These are phyloP conservation scores for Rhodophaea formosa DNA, from an alignment of 2,888 invertebrate species.

Conservation along the genomic window DNA sequence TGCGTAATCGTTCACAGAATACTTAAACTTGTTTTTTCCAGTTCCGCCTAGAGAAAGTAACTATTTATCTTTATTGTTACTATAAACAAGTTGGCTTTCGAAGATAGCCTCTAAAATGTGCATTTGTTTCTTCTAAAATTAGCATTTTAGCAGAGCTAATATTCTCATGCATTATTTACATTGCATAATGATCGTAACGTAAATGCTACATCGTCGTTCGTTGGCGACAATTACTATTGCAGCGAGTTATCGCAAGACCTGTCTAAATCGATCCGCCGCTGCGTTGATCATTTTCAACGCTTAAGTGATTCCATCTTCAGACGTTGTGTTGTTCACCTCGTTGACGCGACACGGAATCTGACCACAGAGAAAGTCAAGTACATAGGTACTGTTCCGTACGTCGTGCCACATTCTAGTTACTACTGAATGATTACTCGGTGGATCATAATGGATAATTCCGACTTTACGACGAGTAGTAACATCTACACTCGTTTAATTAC, in stretches of 20 bases:
- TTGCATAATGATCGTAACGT: conserved; percentile 34
- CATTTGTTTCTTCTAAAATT: not conserved
- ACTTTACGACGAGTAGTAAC: not conserved
- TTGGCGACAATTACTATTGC: not conserved
- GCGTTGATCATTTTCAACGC: conserved; percentile 54
- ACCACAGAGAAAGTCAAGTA: conserved; percentile 72
- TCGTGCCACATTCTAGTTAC: conserved; percentile 54
- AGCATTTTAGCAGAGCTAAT: not conserved
- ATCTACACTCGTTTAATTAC: not conserved
- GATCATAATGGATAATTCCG: conserved; percentile 61
- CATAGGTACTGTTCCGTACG: conserved; percentile 46
- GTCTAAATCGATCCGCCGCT: conserved; percentile 67
- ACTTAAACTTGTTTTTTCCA: conserved; percentile 58
- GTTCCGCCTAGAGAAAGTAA: conserved; percentile 65
- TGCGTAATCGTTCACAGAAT: conserved; percentile 59
- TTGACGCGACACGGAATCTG: conserved; percentile 72
- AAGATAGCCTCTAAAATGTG: conserved; percentile 29
- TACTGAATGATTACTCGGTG: conserved; percentile 59
- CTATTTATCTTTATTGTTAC: conserved; percentile 47
- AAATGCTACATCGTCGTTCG: conserved; percentile 26
- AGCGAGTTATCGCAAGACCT: conserved; percentile 43
- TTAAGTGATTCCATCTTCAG: conserved; percentile 66
- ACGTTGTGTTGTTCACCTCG: conserved; percentile 70
- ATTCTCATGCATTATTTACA: conserved; percentile 8
- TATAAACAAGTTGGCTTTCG: conserved; percentile 43